These are phyloP conservation scores for Dendroctonus ponderosae DNA, from an alignment of 1,140 invertebrate species.

Conservation along the genomic window DNA sequence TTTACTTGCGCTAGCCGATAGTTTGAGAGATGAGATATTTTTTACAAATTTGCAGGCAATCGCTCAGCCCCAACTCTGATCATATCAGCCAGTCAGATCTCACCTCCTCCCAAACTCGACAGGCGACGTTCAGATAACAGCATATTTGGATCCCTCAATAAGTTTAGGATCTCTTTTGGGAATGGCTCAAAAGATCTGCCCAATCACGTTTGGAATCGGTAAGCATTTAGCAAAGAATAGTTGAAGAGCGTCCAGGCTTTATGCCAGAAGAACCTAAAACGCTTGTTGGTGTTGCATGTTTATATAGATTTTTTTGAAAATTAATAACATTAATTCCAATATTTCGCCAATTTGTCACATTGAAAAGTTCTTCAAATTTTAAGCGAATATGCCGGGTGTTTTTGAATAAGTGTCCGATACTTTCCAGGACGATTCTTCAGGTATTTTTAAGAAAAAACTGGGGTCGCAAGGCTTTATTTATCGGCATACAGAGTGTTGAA, in stretches of 20 bases:
- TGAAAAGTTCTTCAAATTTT: too few relatives aligned
- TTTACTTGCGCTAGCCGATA: not conserved
- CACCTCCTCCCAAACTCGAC: constrained; percentile 24
- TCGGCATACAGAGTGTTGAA: too few relatives aligned
- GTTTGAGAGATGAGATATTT: not conserved
- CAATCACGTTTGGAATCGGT: constrained; percentile 45
- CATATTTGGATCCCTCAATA: constrained; percentile 41
- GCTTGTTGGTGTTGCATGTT: not conserved
- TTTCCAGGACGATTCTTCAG: too few relatives aligned
- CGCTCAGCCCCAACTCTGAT: constrained; percentile 35
- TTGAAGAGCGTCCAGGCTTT: too few relatives aligned
- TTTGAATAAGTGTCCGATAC: too few relatives aligned
- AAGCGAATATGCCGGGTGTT: too few relatives aligned
- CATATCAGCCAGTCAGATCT: constrained; percentile 31
- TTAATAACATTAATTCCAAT: too few relatives aligned
- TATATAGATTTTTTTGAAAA: too few relatives aligned
- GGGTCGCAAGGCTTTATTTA: too few relatives aligned
- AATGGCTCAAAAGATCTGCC: constrained; percentile 35
- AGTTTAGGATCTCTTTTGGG: constrained; percentile 36
- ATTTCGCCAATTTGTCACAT: too few relatives aligned
- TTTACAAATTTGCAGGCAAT: constrained; percentile 16
- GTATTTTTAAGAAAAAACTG: too few relatives aligned
- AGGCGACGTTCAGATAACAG: constrained; percentile 38
- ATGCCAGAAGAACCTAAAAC: not conserved
- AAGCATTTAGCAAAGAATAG: not conserved